A percentile compares a stretch with the other conserved stretches of the same genome.
phyloP scores from a whole-genome alignment of 2,797 vertebrate genomes.

The Spinus pinus region DNA sequence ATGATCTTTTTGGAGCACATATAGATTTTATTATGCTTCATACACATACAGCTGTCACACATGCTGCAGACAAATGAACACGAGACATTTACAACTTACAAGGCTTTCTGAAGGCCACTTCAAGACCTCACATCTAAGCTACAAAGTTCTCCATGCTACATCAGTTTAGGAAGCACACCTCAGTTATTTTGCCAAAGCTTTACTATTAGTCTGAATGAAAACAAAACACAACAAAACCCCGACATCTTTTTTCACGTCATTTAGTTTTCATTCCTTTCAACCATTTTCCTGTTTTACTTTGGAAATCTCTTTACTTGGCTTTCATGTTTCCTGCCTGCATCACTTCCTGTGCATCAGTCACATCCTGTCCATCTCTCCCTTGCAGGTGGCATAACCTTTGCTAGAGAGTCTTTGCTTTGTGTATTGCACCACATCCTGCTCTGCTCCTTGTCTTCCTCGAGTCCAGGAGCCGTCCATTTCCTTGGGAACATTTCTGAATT shows the following conservation, averaged over 20 bases:
- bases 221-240: background rate
- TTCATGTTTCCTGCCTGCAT: conserved; percentile 56
- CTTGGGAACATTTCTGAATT: conserved; percentile 58
- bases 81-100: background rate
- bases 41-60: background rate
- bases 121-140: background rate
- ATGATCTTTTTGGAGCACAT: background rate
- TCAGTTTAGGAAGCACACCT: background rate
- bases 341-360: conserved; percentile 57
- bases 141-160: background rate
- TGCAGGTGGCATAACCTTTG: conserved; percentile 25
- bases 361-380: conserved; percentile 48
- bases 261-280: conserved; percentile 4
- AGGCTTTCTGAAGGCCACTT: background rate
- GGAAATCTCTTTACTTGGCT: conserved; percentile 14
- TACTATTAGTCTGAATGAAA: background rate
- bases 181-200: background rate
- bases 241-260: background rate
- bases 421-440: conserved; percentile 43
- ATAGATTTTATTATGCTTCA: background rate
- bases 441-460: background rate
- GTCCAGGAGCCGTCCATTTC: conserved; percentile 23
- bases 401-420: conserved; percentile 43
- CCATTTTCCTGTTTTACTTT: conserved; percentile 61
- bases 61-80: background rate